These are phyloP conservation scores for Monodelphis domestica DNA, from an alignment of 2,797 vertebrate species.

Conservation along the genomic window DNA sequence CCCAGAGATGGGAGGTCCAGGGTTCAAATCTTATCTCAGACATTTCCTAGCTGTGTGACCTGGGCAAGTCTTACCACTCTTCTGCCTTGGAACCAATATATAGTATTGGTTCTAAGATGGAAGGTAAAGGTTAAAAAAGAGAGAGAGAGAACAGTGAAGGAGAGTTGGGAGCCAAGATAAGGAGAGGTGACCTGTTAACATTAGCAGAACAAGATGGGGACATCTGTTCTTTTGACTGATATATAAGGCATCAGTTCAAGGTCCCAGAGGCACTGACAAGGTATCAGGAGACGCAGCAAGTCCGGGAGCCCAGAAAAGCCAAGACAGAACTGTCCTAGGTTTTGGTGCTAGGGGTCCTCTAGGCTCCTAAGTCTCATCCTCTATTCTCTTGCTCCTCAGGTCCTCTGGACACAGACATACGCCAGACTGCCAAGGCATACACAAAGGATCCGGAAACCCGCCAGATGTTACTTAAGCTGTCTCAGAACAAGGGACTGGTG, in stretches of 20 bases:
- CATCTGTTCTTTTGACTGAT: background rate
- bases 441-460: conserved; percentile 82
- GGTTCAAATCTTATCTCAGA: no score
- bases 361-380: background rate
- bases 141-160: background rate
- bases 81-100: no score
- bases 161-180: background rate
- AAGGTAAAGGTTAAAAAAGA: no score
- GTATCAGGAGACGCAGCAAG: background rate
- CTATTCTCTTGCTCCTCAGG: conserved; percentile 73
- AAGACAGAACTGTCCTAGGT: background rate
- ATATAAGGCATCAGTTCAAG: background rate
- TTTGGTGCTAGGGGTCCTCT: background rate
- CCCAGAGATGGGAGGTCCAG: no score
- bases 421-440: conserved; percentile 81
- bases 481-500: conserved; percentile 84
- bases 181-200: background rate
- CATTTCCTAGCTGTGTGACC: no score
- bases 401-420: conserved; percentile 92
- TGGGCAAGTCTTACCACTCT: no score
- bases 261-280: background rate
- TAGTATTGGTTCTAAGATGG: no score
- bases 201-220: background rate
- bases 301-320: background rate
- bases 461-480: conserved; percentile 77